Percentiles rank a stretch among this genome's conserved stretches.
Conservation (phyloP, 2,113 vertebrate species). For the Dipodomys merriami region DNA sequence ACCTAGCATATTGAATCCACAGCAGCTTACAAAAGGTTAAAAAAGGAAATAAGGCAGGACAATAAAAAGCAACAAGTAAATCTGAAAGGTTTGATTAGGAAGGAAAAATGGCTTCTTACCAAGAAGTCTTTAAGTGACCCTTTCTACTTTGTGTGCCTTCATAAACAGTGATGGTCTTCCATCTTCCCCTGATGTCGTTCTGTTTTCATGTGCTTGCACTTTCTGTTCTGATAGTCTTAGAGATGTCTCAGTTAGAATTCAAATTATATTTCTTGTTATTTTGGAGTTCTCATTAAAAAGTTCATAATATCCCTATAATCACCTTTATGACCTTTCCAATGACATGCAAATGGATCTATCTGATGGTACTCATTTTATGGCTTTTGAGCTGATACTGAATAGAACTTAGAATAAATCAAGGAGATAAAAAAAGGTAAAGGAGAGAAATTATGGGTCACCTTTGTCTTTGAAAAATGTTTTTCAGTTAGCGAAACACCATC, state of each 20-base stretch:
- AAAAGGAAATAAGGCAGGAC: too few relatives aligned
- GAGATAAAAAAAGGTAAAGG: background rate
- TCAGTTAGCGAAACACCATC: background rate
- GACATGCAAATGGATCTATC: background rate
- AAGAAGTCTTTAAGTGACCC: background rate
- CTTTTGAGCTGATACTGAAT: background rate
- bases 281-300: background rate
- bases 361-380: background rate
- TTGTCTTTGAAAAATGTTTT: background rate
- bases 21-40: too few relatives aligned
- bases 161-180: background rate
- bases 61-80: too few relatives aligned
- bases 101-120: background rate
- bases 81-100: background rate
- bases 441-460: background rate
- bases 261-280: background rate
- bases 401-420: background rate
- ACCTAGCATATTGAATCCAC: too few relatives aligned
- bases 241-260: background rate
- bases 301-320: background rate
- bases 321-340: background rate
- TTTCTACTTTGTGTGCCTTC: background rate
- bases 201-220: background rate
- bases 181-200: background rate
- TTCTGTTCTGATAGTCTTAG: background rate